Conservation (phyloP, 2,888 invertebrate species). For the Arge pagana region DNA sequence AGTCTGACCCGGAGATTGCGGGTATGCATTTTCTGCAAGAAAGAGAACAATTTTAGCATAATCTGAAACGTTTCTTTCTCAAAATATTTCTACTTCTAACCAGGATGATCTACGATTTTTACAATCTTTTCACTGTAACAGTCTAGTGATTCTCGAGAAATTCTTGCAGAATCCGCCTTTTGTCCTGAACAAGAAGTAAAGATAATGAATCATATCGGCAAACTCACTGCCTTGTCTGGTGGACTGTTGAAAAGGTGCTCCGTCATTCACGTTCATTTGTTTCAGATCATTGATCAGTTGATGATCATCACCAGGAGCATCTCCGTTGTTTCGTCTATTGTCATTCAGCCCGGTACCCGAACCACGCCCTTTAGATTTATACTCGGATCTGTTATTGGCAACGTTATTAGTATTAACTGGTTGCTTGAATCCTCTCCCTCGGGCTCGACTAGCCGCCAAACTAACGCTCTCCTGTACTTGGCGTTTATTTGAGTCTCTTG, state of each 20-base stretch:
- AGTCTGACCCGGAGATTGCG: conserved; percentile 49
- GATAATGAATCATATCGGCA: neutral
- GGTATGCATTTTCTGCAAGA: conserved; percentile 52
- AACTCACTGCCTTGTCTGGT: conserved; percentile 49
- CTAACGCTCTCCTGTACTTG: conserved; percentile 49
- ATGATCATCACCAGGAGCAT: conserved; percentile 46
- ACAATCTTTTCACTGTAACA: no score
- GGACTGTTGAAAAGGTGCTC: conserved; percentile 41
- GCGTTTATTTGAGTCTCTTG: conserved; percentile 44
- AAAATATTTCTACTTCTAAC: no score
- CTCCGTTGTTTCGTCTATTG: conserved; percentile 42
- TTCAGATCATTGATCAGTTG: conserved; percentile 50
- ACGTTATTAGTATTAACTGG: conserved; percentile 48
- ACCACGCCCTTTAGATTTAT: conserved; percentile 51
- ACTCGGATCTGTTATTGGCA: conserved; percentile 47
- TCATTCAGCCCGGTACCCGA: conserved; percentile 38
- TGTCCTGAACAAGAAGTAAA: neutral
- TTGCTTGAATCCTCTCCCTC: conserved; percentile 52
- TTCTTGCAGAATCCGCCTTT: no score
- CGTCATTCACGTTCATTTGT: conserved; percentile 45
- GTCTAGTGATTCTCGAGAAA: no score
- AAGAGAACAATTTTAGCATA: neutral
- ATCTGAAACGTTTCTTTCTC: neutral
- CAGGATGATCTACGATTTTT: no score
- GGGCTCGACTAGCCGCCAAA: conserved; percentile 44